phyloP scores from a whole-genome alignment of 2,888 invertebrate species.

The Argyra leucocephala region DNA sequence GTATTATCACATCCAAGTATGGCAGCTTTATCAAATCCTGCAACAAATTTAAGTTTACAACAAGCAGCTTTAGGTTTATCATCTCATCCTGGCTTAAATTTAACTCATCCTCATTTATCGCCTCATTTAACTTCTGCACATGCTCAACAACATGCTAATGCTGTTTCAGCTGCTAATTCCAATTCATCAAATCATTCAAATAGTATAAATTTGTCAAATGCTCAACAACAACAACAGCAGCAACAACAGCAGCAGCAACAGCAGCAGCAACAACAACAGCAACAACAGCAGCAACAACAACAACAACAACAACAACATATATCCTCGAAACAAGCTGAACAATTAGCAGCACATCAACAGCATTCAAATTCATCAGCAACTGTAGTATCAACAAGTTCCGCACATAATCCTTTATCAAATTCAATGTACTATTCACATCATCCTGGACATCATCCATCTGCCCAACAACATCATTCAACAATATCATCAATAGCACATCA shows the following conservation, averaged over 20 bases:
- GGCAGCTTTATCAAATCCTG: constrained; percentile 27
- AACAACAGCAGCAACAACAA: constrained; percentile 12
- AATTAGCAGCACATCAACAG: constrained; percentile 5
- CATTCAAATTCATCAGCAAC: constrained; percentile 11
- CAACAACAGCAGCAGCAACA: constrained; percentile 19
- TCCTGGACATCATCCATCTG: constrained; percentile 32
- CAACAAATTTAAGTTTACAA: constrained; percentile 30
- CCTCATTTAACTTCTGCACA: constrained; percentile 33
- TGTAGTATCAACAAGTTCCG: constrained; percentile 13
- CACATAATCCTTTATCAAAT: constrained; percentile 24
- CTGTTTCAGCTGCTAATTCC: constrained; percentile 25
- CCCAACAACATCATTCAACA: constrained; percentile 28
- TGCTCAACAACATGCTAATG: constrained; percentile 34
- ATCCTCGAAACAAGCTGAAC: constrained; percentile 25
- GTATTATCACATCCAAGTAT: constrained; percentile 37
- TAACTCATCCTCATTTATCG: constrained; percentile 28
- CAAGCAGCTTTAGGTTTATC: constrained; percentile 38
- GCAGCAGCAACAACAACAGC: constrained; percentile 8
- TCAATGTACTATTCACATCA: constrained; percentile 35
- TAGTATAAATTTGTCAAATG: constrained; percentile 31
- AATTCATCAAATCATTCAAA: constrained; percentile 32
- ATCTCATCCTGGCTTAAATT: constrained; percentile 36
- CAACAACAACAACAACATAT: constrained; percentile 18
- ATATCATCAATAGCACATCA: constrained; percentile 35
- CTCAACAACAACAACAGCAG: constrained; percentile 28